Evolutionary conservation across 2,797 vertebrate species (phyloP).

Genomic region (Chloroceryle amazona): DNA sequence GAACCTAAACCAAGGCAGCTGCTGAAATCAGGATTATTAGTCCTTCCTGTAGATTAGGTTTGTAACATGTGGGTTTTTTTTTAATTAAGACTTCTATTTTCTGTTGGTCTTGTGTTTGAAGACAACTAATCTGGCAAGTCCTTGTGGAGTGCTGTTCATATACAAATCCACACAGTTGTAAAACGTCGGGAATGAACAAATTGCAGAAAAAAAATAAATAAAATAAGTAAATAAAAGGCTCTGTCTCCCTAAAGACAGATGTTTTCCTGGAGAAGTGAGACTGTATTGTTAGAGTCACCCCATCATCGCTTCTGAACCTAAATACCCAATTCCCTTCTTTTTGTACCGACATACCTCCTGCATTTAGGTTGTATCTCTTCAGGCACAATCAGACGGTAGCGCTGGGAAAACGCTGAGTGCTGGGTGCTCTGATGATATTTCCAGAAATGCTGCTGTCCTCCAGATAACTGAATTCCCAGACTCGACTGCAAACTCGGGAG

Average conservation of each 20-base stretch:
- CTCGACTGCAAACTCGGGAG: background rate
- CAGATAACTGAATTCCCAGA: constrained; percentile 57
- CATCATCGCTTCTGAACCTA: background rate
- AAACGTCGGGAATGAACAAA: background rate
- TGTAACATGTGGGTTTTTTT: background rate
- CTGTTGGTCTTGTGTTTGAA: background rate
- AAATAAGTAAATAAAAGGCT: background rate
- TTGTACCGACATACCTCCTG: background rate
- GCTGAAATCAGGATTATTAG: background rate
- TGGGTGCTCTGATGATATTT: constrained; percentile 35
- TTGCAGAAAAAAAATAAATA: background rate
- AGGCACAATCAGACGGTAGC: background rate
- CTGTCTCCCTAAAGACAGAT: background rate
- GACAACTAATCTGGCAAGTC: background rate
- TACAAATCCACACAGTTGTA: background rate
- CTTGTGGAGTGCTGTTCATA: fast-evolving
- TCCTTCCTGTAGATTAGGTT: background rate
- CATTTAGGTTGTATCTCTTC: fast-evolving
- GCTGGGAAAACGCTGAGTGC: background rate
- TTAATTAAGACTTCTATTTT: background rate
- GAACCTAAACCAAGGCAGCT: background rate
- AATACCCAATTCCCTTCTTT: background rate
- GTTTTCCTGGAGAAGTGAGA: background rate
- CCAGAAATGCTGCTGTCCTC: constrained; percentile 14
- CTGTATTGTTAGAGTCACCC: background rate